Base-by-base conservation (phyloP, 2,888 invertebrate species). In the Gisinianus flammeolus region DNA sequence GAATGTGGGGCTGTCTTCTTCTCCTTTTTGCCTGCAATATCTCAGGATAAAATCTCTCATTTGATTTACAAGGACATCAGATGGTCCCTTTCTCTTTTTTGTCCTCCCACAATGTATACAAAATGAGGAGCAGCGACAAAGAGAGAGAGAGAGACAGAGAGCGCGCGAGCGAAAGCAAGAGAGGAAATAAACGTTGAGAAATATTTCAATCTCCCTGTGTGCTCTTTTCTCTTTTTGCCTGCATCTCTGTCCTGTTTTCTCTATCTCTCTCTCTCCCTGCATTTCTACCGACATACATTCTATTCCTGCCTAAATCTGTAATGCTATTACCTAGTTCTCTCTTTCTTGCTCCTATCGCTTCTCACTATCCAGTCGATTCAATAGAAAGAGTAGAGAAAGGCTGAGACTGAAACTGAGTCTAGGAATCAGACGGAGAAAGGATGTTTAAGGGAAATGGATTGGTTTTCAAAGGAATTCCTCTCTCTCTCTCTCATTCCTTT, bases 31-130 rank as follows among this genome's bases (percentile, higher is more conserved):
- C 10, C 1, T 24, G 58, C 58, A 24, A n/a, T 58, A 24, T 58
- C 24, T 58, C 24, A 24, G 58, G 58, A 58, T 58, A 58, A 58
- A 58, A 58, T 58, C 58, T 58, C 58, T 22, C 58, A 8, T 58
- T 58, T 67, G 67, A 67, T 67, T 67, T 67, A 33, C 67, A 67
- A 28, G 22, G 31, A 33, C 67, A 67, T 31, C 67, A 67, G 67
- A 67, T 67, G 67, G n/a, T 67, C n/a, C n/a, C 31, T n/a, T 67
- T 67, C 33, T 24, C 67, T 19, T n/a, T 33, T 67, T 33, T 67
- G 67, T 67, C 33, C 31, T 33, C 64, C 19, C 58, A 2, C 58
- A 8, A 58, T 58, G 24, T 24, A 58, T 58, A n/a, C 6, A 58
- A 58, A 33, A 64, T 64, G 64, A 64, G 64, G 58, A 19, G 44